Conservation (phyloP, 2,797 vertebrate species). For the Cetoscarus ocellatus region DNA sequence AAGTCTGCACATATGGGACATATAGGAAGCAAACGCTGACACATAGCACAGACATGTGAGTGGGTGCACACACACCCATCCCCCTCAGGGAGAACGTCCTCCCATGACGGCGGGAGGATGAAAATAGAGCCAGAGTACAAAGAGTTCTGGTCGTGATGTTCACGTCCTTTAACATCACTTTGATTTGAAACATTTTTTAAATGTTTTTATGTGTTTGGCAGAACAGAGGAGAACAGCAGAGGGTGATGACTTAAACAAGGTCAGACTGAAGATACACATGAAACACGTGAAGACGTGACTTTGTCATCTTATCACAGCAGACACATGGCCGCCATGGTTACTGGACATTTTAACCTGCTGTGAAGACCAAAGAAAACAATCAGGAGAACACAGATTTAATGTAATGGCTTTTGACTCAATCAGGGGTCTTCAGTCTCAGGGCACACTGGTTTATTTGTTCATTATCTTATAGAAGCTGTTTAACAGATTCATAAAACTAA, state of each 20-base stretch:
- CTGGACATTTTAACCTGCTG: not conserved
- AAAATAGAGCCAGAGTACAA: conserved; percentile 17
- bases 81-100: conserved; percentile 20
- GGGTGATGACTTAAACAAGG: not conserved
- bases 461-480: too few species aligned
- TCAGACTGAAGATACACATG: not conserved
- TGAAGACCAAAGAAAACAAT: not conserved
- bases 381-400: too few species aligned
- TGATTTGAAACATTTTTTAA: not conserved
- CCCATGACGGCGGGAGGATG: conserved; percentile 24
- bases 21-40: conserved; percentile 22
- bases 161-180: not conserved
- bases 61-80: conserved; percentile 13
- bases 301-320: not conserved
- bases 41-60: conserved; percentile 23
- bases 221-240: not conserved
- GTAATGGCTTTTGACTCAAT: too few species aligned
- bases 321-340: not conserved
- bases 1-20: not conserved
- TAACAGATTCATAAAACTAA: too few species aligned
- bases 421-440: too few species aligned
- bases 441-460: too few species aligned
- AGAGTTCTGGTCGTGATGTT: conserved; percentile 5
- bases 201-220: not conserved
- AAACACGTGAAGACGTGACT: not conserved